Conservation (phyloP, 1,140 invertebrate species). For the Drosophila parvula region DNA sequence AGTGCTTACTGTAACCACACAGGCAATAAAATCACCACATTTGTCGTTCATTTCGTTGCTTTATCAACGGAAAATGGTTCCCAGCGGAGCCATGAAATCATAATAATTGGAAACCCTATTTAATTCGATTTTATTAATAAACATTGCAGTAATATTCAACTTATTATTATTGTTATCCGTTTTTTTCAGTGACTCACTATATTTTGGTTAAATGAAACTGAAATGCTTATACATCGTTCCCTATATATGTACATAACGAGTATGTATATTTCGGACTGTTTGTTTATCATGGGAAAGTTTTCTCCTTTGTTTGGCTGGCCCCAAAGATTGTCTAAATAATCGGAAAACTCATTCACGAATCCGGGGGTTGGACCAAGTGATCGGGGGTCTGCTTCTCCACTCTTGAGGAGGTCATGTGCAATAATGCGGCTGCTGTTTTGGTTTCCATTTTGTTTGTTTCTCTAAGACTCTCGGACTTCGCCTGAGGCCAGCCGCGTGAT, state of each 20-base stretch:
- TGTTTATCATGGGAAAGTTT: constrained; percentile 64
- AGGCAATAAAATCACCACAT: background rate
- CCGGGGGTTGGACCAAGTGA: background rate
- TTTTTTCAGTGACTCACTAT: background rate
- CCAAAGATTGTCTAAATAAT: constrained; percentile 68
- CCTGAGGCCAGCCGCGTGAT: constrained; percentile 69
- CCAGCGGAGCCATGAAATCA: background rate
- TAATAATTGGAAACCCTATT: background rate
- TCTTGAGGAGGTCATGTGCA: constrained; percentile 76
- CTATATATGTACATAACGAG: too few relatives aligned
- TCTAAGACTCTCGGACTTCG: constrained; percentile 17
- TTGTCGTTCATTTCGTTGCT: background rate
- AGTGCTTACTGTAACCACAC: constrained; percentile 12
- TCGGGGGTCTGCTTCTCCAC: constrained; percentile 11
- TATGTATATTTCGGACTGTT: constrained; percentile 29
- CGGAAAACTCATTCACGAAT: constrained; percentile 56
- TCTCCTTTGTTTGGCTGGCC: constrained; percentile 29
- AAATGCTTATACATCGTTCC: constrained; percentile 1
- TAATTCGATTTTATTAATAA: background rate
- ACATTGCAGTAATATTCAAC: too few relatives aligned
- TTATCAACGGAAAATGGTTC: background rate
- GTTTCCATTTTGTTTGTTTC: constrained; percentile 50
- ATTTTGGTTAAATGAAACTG: constrained; percentile 2
- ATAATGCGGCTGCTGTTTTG: constrained; percentile 44
- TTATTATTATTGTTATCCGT: background rate